Conservation (phyloP, 1,140 invertebrate genomes). For the Aporrectodea caliginosa region DNA sequence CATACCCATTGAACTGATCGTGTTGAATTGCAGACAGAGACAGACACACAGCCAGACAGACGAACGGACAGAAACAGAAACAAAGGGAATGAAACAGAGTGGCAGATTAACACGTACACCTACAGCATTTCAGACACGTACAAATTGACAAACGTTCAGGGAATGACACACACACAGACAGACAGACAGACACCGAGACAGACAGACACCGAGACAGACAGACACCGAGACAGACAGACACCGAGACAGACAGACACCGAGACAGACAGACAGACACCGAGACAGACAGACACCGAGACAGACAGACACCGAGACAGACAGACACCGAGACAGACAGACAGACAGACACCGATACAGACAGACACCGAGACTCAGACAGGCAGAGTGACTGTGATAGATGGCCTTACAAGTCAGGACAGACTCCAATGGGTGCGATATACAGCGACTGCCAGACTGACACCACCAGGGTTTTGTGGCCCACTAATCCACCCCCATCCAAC, state of each 20-base stretch:
- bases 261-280: constrained; percentile 5
- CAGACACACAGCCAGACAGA: too few species aligned
- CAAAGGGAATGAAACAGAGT: too few species aligned
- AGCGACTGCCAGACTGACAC: too few species aligned
- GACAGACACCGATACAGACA: not conserved
- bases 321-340: constrained; percentile 2
- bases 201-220: not conserved
- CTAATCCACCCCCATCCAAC: too few species aligned
- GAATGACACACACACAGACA: not conserved
- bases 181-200: not conserved
- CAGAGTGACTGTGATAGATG: constrained; percentile 6
- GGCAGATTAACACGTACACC: too few species aligned
- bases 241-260: not conserved
- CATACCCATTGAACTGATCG: too few species aligned
- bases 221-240: not conserved
- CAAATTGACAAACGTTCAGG: not conserved
- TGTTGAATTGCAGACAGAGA: too few species aligned
- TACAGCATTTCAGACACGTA: not conserved
- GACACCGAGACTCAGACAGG: constrained; percentile 2
- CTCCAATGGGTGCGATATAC: too few species aligned
- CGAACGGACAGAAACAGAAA: too few species aligned
- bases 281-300: constrained; percentile 3
- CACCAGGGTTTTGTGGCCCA: too few species aligned
- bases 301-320: constrained; percentile 12
- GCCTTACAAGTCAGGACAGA: too few species aligned